Percentiles rank a stretch among this genome's conserved stretches.
phyloP scores from a whole-genome alignment of 2,113 vertebrate species.

The Axis porcinus region DNA sequence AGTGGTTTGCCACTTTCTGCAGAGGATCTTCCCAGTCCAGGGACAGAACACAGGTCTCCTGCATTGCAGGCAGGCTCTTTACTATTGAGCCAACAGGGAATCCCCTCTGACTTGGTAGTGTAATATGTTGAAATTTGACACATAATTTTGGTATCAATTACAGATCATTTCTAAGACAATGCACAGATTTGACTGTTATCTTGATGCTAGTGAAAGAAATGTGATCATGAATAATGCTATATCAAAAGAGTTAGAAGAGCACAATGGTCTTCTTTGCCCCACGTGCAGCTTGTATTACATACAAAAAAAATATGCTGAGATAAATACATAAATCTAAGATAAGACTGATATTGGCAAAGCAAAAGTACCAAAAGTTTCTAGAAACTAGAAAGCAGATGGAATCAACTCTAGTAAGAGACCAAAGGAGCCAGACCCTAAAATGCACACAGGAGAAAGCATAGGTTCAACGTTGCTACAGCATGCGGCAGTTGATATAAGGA shows the following conservation, averaged over 20 bases:
- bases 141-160: neutral
- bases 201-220: neutral
- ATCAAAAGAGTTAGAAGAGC: neutral
- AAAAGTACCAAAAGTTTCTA: neutral
- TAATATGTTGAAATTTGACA: neutral
- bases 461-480: neutral
- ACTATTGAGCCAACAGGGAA: neutral
- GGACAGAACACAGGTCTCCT: neutral
- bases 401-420: neutral
- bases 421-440: neutral
- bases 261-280: neutral
- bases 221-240: neutral
- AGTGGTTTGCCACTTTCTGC: neutral
- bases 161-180: neutral
- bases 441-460: neutral
- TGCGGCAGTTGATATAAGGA: neutral
- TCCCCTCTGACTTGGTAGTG: neutral
- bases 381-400: neutral
- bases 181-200: neutral
- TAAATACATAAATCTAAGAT: neutral
- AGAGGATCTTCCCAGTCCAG: neutral
- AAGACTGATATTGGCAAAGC: neutral
- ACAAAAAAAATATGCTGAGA: neutral
- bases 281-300: neutral
- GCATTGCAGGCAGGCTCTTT: neutral